These are phyloP conservation scores for Pristionchus mayeri DNA, from an alignment of 2,888 invertebrate genomes.

Conservation along the genomic window DNA sequence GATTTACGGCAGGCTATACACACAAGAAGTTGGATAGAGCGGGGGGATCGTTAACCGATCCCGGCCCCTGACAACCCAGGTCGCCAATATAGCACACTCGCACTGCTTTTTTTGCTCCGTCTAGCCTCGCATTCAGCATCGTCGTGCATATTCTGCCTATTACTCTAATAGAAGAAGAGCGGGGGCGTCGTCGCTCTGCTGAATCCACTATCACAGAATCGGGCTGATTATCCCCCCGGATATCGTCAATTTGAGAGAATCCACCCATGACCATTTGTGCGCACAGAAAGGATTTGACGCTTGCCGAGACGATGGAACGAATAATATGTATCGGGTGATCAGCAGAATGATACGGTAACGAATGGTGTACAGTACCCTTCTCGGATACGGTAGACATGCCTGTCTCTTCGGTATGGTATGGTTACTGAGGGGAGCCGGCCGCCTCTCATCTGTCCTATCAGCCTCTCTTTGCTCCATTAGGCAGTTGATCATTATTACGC, in stretches of 20 bases:
- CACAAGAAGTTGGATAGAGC: neutral
- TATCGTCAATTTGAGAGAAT: conserved; percentile 32
- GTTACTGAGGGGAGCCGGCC: neutral
- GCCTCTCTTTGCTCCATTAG: neutral
- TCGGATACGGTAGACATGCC: neutral
- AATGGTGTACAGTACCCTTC: too few relatives aligned
- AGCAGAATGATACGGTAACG: too few relatives aligned
- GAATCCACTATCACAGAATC: neutral
- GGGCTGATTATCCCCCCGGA: neutral
- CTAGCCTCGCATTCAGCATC: too few relatives aligned
- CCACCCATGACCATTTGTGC: neutral
- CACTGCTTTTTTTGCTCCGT: neutral
- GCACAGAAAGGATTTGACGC: conserved; percentile 11
- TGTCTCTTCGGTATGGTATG: neutral
- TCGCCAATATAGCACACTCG: neutral
- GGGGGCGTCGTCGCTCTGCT: neutral
- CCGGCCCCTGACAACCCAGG: neutral
- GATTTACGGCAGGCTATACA: conserved; percentile 39
- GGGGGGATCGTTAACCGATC: conserved; percentile 29
- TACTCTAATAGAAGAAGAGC: too few relatives aligned
- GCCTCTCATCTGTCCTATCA: conserved; percentile 1
- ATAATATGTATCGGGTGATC: neutral
- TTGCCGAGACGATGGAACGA: neutral
- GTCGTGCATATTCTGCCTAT: too few relatives aligned
- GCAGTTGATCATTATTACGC: conserved; percentile 35